Evolutionary conservation across 2,797 vertebrate species (phyloP).

Genomic region (Neostethus bicornis): DNA sequence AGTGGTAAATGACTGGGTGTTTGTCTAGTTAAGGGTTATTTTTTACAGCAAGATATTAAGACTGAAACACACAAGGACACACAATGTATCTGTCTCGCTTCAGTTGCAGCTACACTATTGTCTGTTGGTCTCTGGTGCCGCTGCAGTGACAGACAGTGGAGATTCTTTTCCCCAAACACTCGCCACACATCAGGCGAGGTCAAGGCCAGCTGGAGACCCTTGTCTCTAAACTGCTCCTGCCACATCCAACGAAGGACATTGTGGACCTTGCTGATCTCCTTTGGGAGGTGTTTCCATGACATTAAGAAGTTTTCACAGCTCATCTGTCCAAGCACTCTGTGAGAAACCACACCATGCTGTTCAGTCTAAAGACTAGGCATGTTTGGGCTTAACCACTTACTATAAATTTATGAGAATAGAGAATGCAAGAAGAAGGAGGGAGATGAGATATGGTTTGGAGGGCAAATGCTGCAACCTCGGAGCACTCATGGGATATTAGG

Average conservation of each 20-base stretch:
- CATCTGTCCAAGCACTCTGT: constrained; percentile 33
- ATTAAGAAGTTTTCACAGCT: constrained; percentile 40
- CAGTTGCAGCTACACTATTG: constrained; percentile 11
- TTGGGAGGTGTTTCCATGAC: constrained; percentile 60
- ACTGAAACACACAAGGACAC: neutral
- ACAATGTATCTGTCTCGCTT: constrained; percentile 14
- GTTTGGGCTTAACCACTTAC: constrained; percentile 7
- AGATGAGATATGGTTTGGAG: constrained; percentile 34
- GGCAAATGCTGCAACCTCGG: constrained; percentile 46
- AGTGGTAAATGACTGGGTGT: constrained; percentile 23
- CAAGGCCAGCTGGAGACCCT: constrained; percentile 54
- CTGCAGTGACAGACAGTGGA: constrained; percentile 60
- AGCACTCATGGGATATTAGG: constrained; percentile 76
- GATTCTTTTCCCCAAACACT: constrained; percentile 60
- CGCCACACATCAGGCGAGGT: constrained; percentile 66
- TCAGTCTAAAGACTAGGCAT: constrained; percentile 22
- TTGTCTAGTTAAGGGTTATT: constrained; percentile 42
- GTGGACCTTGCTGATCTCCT: constrained; percentile 41
- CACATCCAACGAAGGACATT: constrained; percentile 42
- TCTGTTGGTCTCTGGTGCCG: constrained; percentile 36
- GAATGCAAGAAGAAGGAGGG: constrained; percentile 15
- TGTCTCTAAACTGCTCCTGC: constrained; percentile 70
- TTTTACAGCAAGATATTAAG: constrained; percentile 17
- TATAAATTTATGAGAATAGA: constrained; percentile 28
- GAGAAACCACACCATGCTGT: constrained; percentile 7